Evolutionary conservation across 2,113 vertebrate genomes (phyloP).

Genomic region (Muntiacus muntjak): DNA sequence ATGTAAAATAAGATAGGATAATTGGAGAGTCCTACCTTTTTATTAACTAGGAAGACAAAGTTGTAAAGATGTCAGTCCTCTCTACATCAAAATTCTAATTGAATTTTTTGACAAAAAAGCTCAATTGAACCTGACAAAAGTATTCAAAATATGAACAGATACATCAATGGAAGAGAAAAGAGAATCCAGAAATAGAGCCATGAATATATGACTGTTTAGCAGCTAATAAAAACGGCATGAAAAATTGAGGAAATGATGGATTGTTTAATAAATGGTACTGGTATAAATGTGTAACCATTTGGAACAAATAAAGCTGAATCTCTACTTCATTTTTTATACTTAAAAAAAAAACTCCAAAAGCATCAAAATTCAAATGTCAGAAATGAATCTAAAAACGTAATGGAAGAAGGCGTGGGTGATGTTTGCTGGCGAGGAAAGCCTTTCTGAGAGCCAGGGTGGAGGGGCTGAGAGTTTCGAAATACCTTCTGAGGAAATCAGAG

Average conservation of each 20-base stretch:
- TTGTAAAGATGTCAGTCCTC: not conserved
- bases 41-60: not conserved
- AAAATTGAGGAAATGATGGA: conserved; percentile 8
- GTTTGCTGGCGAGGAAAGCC: not conserved
- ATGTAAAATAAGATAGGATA: not conserved
- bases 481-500: not conserved
- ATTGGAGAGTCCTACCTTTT: not conserved
- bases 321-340: conserved; percentile 11
- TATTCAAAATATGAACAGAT: conserved; percentile 63
- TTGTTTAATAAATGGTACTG: conserved; percentile 44
- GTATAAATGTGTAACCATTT: not conserved
- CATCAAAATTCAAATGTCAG: conserved; percentile 56
- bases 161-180: conserved; percentile 3
- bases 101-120: conserved; percentile 38
- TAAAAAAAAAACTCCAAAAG: not conserved
- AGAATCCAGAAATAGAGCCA: conserved; percentile 28
- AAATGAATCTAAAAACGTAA: conserved; percentile 52
- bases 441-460: not conserved
- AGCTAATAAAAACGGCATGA: conserved; percentile 44
- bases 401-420: conserved; percentile 46
- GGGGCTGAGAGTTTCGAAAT: not conserved
- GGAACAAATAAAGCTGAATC: conserved; percentile 29
- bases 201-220: not conserved
- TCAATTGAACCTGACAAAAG: conserved; percentile 58
- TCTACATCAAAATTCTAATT: conserved; percentile 41